These are phyloP conservation scores for Andrena dorsata DNA, from an alignment of 2,888 invertebrate genomes.

Conservation along the genomic window DNA sequence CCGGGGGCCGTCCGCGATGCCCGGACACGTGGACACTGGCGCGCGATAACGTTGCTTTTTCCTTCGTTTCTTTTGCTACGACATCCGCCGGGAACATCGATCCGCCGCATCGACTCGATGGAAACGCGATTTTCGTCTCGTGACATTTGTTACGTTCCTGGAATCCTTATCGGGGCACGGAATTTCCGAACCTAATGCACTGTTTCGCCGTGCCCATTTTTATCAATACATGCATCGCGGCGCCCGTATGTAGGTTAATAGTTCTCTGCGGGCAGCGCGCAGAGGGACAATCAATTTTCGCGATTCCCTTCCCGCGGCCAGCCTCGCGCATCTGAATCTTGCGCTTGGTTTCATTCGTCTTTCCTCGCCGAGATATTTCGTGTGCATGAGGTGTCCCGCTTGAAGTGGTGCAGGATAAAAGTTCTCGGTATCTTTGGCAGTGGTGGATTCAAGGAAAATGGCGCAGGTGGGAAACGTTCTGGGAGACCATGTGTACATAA, in stretches of 20 bases:
- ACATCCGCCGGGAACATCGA: not conserved
- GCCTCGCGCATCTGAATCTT: not conserved
- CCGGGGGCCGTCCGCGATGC: not conserved
- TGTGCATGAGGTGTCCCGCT: no score
- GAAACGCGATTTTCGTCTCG: constrained; percentile 28
- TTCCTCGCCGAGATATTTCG: no score
- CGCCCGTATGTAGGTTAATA: constrained; percentile 65
- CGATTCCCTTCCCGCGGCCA: not conserved
- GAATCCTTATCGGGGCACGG: constrained; percentile 59
- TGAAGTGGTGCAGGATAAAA: no score
- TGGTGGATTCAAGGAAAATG: no score
- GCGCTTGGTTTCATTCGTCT: not conserved
- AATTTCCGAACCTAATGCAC: constrained; percentile 57
- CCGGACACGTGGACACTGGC: not conserved
- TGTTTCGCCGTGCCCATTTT: constrained; percentile 54
- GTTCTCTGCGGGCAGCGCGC: constrained; percentile 49
- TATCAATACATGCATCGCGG: constrained; percentile 60
- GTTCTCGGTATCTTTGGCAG: no score
- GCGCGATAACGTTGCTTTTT: not conserved
- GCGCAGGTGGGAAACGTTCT: no score
- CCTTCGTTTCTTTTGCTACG: not conserved
- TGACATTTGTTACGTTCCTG: constrained; percentile 43
- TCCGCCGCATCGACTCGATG: not conserved
- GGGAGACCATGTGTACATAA: no score
- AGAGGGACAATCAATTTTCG: constrained; percentile 52